Evolutionary conservation across 2,888 invertebrate species (phyloP).

Genomic region (Zygothrica quintamaculata): DNA sequence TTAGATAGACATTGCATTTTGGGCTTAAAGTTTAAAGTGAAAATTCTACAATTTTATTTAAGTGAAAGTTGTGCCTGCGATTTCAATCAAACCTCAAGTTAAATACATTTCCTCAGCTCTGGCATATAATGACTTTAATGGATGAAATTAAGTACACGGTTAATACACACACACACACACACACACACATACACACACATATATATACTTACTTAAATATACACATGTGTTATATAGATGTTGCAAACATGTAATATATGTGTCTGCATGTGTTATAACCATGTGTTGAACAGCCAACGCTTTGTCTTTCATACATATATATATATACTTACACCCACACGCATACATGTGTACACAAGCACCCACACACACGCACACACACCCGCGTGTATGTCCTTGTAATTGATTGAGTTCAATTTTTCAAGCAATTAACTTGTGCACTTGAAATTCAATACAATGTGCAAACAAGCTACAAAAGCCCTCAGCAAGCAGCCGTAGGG

Average conservation of each 20-base stretch:
- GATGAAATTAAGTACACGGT: constrained; percentile 56
- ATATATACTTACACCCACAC: too few relatives aligned
- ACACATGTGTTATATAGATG: constrained; percentile 8
- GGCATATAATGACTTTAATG: constrained; percentile 54
- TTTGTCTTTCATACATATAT: too few relatives aligned
- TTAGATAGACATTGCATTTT: background rate
- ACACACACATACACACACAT: constrained; percentile 3
- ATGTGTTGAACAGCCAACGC: background rate
- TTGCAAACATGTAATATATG: too few relatives aligned
- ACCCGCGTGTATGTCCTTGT: constrained; percentile 34
- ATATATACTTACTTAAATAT: too few relatives aligned
- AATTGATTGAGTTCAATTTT: constrained; percentile 78
- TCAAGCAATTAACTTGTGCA: constrained; percentile 75
- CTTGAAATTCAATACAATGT: constrained; percentile 65
- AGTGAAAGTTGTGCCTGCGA: background rate
- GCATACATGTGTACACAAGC: too few relatives aligned
- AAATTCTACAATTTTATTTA: background rate
- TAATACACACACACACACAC: constrained; percentile 17
- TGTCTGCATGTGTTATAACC: too few relatives aligned
- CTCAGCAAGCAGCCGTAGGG: background rate
- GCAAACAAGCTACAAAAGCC: constrained; percentile 57
- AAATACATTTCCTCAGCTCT: background rate
- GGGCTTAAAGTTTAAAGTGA: background rate
- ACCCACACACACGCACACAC: background rate
- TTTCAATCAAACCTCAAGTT: constrained; percentile 4